phyloP scores from a whole-genome alignment of 1,140 invertebrate genomes.

The Drosophila tropicalis region DNA sequence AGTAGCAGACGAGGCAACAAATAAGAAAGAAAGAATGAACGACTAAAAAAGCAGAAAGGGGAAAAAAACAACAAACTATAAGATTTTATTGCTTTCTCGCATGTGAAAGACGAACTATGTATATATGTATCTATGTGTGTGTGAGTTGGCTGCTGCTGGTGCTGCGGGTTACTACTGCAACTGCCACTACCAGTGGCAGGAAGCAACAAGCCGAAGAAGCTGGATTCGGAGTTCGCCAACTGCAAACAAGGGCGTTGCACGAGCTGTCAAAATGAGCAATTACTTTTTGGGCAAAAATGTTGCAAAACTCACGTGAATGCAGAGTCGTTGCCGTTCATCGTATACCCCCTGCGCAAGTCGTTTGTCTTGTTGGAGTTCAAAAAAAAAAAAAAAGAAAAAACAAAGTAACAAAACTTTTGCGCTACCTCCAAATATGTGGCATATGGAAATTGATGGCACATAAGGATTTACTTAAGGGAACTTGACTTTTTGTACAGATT shows the following conservation, averaged over 20 bases:
- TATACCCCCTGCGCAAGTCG: conserved; percentile 50
- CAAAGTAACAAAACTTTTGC: conserved; percentile 45
- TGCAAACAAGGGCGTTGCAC: conserved; percentile 77
- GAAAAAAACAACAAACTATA: conserved; percentile 40
- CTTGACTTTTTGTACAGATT: conserved; percentile 34
- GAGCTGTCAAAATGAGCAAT: conserved; percentile 81
- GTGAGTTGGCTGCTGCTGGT: conserved; percentile 34
- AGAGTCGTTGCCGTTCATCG: conserved; percentile 9
- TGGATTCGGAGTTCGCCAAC: conserved; percentile 25
- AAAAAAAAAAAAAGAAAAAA: neutral
- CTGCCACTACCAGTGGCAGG: conserved; percentile 56
- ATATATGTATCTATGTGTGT: no score
- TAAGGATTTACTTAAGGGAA: conserved; percentile 35
- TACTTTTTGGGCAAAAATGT: conserved; percentile 79
- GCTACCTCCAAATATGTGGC: conserved; percentile 53
- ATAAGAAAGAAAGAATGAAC: conserved; percentile 43
- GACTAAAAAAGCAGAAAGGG: conserved; percentile 12
- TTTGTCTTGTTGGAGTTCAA: conserved; percentile 58
- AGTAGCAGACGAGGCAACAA: conserved; percentile 5
- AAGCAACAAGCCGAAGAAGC: conserved; percentile 68
- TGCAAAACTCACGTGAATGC: conserved; percentile 72
- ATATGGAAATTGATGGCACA: conserved; percentile 68
- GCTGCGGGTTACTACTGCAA: conserved; percentile 34
- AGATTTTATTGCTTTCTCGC: conserved; percentile 78
- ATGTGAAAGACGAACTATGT: conserved; percentile 63